Percentiles rank a stretch among this genome's conserved stretches.
Evolutionary conservation across 2,113 vertebrate species (phyloP).

Genomic region (Pantherophis guttatus): DNA sequence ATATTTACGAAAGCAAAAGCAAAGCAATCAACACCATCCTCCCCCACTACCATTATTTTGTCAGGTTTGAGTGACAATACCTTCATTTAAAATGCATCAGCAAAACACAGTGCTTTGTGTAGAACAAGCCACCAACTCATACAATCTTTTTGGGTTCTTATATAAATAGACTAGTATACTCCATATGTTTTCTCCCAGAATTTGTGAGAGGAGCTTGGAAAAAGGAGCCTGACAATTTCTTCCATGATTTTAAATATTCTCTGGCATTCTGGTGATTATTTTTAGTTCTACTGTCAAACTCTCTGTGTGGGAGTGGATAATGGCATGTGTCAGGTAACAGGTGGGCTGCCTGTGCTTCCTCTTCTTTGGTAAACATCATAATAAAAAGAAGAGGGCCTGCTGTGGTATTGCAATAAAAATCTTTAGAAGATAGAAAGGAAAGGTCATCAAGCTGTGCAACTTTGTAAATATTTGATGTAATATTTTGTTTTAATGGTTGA

Average conservation of each 20-base stretch:
- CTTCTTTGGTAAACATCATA: not conserved
- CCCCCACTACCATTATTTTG: not conserved
- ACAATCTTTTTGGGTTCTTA: not conserved
- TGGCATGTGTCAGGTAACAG: not conserved
- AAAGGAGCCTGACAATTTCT: not conserved
- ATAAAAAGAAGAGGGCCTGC: conserved; percentile 1
- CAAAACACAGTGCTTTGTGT: not conserved
- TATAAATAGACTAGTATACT: not conserved
- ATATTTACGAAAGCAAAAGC: not conserved
- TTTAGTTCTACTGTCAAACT: not conserved
- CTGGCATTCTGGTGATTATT: not conserved
- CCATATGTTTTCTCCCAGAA: not conserved
- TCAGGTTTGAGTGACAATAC: not conserved
- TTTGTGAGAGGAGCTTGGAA: not conserved
- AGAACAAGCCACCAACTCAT: not conserved
- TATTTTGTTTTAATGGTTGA: not conserved
- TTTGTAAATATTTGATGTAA: conserved; percentile 15
- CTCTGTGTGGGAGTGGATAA: conserved; percentile 5
- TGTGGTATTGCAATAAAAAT: not conserved
- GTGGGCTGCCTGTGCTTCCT: conserved; percentile 21
- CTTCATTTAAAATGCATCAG: not conserved
- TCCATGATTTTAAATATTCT: not conserved
- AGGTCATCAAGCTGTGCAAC: conserved; percentile 3
- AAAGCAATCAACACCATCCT: not conserved
- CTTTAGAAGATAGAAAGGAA: not conserved